A percentile compares a stretch with the other conserved stretches of the same genome.
Conservation (phyloP, 2,113 vertebrate genomes). For the Lasiurus borealis region DNA sequence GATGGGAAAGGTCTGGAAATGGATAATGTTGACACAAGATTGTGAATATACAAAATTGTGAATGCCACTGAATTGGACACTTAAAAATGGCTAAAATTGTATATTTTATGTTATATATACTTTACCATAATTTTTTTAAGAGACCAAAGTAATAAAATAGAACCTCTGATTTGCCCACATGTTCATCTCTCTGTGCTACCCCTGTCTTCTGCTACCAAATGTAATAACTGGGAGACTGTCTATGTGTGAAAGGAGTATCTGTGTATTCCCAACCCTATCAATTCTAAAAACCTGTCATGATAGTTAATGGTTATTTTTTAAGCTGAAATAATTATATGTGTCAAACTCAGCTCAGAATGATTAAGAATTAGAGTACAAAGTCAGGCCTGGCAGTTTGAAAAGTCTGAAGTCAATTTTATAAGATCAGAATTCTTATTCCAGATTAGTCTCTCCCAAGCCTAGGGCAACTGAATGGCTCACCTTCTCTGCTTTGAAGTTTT, state of each 20-base stretch:
- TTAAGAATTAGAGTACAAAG: constrained; percentile 74
- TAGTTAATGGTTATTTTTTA: constrained; percentile 8
- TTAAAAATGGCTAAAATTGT: background rate
- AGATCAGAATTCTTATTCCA: constrained; percentile 85
- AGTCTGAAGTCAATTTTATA: constrained; percentile 80
- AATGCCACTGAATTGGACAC: background rate
- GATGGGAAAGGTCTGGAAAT: background rate
- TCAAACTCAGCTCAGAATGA: constrained; percentile 72
- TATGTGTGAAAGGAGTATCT: background rate
- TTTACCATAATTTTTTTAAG: background rate
- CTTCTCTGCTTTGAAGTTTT: constrained; percentile 85
- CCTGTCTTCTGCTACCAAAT: background rate
- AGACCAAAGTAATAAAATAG: background rate
- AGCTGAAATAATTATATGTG: constrained; percentile 47
- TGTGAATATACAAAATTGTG: background rate
- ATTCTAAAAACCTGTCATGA: background rate
- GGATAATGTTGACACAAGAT: accelerated
- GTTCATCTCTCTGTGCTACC: background rate
- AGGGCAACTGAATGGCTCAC: constrained; percentile 84
- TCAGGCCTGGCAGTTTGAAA: constrained; percentile 77
- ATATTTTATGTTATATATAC: background rate
- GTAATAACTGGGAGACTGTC: background rate
- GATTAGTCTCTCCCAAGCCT: constrained; percentile 89
- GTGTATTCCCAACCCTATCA: background rate
- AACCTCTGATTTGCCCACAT: background rate